phyloP scores from a whole-genome alignment of 2,888 invertebrate species.

The Drosophila lutescens region DNA sequence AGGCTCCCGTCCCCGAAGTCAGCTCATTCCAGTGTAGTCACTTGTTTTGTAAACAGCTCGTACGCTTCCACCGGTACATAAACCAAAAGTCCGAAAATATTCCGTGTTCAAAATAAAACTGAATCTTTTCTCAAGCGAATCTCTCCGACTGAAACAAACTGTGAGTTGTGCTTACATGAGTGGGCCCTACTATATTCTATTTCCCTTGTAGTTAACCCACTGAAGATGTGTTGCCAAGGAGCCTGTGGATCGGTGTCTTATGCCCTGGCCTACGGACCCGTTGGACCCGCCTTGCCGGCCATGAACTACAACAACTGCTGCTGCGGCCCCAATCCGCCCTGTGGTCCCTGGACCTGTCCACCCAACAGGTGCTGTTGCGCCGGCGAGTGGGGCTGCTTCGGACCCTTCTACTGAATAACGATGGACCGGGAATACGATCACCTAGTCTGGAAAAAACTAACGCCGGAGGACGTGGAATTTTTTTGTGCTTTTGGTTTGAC shows the following conservation, averaged over 20 bases:
- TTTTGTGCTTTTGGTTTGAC: constrained; percentile 20
- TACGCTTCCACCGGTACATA: constrained; percentile 10
- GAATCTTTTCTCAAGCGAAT: constrained; percentile 16
- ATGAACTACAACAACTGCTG: constrained; percentile 71
- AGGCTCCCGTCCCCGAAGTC: neutral
- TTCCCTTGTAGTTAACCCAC: neutral
- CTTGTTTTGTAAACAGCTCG: constrained; percentile 29
- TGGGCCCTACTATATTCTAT: accelerated
- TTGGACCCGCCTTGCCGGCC: constrained; percentile 66
- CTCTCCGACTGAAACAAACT: neutral
- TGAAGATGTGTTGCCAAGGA: constrained; percentile 52
- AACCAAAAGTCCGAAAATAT: constrained; percentile 36
- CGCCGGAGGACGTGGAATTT: constrained; percentile 3
- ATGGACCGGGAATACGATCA: neutral
- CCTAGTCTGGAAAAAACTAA: neutral
- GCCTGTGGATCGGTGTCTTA: constrained; percentile 69
- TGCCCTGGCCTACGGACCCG: constrained; percentile 65
- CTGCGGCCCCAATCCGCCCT: constrained; percentile 65
- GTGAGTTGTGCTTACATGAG: constrained; percentile 31
- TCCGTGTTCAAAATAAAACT: constrained; percentile 33
- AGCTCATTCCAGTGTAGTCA: constrained; percentile 37
- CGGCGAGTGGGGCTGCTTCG: constrained; percentile 66
- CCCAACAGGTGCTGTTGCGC: constrained; percentile 62
- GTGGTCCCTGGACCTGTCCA: constrained; percentile 72
- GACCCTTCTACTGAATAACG: constrained; percentile 57